Conservation (phyloP, 1,140 invertebrate species). For the Caenorhabditis brenneri region DNA sequence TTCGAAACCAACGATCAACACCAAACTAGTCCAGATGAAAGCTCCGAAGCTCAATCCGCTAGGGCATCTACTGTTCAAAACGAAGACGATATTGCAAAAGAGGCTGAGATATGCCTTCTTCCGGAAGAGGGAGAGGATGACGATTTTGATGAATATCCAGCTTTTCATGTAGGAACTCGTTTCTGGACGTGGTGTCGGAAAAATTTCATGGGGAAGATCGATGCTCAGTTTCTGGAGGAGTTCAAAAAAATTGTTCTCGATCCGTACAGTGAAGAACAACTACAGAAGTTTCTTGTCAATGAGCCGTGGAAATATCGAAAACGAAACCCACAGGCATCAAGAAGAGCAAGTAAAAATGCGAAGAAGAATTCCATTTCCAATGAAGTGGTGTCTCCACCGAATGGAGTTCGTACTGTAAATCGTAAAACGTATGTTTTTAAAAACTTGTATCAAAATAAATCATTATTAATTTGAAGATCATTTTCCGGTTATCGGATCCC, state of each 20-base stretch:
- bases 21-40: neutral
- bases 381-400: neutral
- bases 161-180: neutral
- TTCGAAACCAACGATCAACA: neutral
- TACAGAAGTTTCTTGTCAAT: conserved; percentile 18
- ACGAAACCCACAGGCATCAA: neutral
- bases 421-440: neutral
- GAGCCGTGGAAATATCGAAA: conserved; percentile 26
- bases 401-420: neutral
- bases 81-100: neutral
- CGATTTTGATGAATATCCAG: conserved; percentile 32
- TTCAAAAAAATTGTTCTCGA: neutral
- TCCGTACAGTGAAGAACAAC: neutral
- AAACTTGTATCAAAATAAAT: neutral
- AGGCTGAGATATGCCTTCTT: conserved; percentile 1
- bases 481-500: conserved; percentile 3
- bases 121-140: conserved; percentile 11
- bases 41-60: neutral
- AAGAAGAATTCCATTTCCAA: neutral
- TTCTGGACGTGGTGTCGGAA: conserved; percentile 31
- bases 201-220: conserved; percentile 6
- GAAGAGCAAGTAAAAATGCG: neutral
- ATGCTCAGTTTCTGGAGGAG: neutral
- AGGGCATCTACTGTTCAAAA: neutral
- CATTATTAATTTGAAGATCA: neutral